Evolutionary conservation across 2,888 invertebrate genomes (phyloP).

Genomic region (Amiota mariae): DNA sequence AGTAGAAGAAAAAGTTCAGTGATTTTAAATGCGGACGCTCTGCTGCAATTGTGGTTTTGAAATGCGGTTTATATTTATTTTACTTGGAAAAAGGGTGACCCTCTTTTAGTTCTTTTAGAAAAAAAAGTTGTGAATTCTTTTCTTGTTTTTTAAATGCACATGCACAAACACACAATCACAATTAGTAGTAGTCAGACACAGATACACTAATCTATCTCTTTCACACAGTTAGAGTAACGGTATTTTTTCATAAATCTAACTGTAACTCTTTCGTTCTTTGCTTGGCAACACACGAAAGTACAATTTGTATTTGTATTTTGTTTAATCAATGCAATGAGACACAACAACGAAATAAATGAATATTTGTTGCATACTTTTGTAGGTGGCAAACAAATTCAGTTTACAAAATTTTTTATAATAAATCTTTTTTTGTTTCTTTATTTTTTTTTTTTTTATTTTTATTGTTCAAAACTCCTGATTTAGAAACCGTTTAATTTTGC

Average conservation of each 20-base stretch:
- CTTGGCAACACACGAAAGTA: conserved; percentile 54
- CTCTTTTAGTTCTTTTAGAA: too few relatives aligned
- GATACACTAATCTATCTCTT: conserved; percentile 2
- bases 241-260: background rate
- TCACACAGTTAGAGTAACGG: background rate
- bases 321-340: conserved; percentile 65
- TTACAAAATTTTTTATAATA: background rate
- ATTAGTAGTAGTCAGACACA: background rate
- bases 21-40: too few relatives aligned
- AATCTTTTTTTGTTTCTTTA: background rate
- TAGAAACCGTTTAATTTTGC: background rate
- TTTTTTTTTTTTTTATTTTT: background rate
- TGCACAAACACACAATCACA: background rate
- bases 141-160: background rate
- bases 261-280: conserved; percentile 10
- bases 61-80: too few relatives aligned
- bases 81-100: too few relatives aligned
- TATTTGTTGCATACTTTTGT: conserved; percentile 24
- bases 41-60: too few relatives aligned
- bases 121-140: too few relatives aligned
- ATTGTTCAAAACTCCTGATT: background rate
- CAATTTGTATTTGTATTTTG: conserved; percentile 45
- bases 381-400: background rate
- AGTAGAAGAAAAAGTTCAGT: conserved; percentile 40
- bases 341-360: background rate